Base-by-base conservation (phyloP, 2,888 invertebrate genomes). In the Pristionchus mayeri region DNA sequence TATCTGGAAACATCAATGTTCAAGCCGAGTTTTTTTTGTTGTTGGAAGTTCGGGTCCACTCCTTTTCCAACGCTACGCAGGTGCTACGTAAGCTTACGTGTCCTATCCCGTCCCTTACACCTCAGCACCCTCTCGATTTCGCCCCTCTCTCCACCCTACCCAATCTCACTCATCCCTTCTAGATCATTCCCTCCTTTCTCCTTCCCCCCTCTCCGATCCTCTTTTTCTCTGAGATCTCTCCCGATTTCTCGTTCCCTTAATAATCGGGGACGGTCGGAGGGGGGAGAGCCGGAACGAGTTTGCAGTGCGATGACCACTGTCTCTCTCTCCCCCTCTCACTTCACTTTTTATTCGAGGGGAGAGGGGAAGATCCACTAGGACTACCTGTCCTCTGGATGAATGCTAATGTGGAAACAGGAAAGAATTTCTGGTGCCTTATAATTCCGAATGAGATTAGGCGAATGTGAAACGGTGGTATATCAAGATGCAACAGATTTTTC, bases 231-330 rank as follows among this genome's bases (percentile, higher is more conserved):
- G 27, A 34, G 63, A 63, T 63, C 63, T 63, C 34, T 3, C 34
- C 0, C 30, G 18, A 40, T 40, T 13, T 16, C 71, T 40, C 40
- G 24, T n/a, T 44, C 71, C 71, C 71, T 40, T 71, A 71, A 71
- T 71, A 76, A 48, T 50, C 76, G 76, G 76, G 50, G 48, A 21
- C 30, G 13, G n/a, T n/a, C n/a, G n/a, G n/a, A n/a, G n/a, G n/a
- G n/a, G n/a, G n/a, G n/a, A 30, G 75, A 30, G 75, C 30, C 2
- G 30, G 40, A 71, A 71, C 71, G 71, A 71, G 71, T 71, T 76
- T 52, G 76, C 50, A 76, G 50, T 50, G 50, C 76, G 76, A 34
- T 63, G 30, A 63, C 30, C 63, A 63, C 6, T 27, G 27, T 34
- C 34, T 30, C 30, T 63, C 63, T 13, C n/a, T 57, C 24, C 21